Base-by-base conservation (phyloP, 1,140 invertebrate species). In the Uloborus diversus region DNA sequence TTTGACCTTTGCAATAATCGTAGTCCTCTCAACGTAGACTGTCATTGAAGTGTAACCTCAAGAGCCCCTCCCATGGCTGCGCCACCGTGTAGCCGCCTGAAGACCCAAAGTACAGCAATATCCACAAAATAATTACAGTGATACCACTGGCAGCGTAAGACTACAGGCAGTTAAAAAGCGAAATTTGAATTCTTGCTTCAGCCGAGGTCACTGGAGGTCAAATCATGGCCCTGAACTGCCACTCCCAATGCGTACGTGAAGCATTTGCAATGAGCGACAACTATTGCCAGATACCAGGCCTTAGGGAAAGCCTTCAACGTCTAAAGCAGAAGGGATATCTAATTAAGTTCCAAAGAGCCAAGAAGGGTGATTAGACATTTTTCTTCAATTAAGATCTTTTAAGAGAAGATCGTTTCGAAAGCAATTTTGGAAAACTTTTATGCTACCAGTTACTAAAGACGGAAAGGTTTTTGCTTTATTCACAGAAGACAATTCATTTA, bases 341-440 rank as follows among this genome's bases (percentile, higher is more conserved):
- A 78, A 78, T 78, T 78, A 65, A 65, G 73, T 66, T 78, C 61
- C 33, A 78, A 78, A 65, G 61, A 78, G 23, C 20, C 49, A 66
- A 78, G 30, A 62, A 65, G 32, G 62, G 73, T 78, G 59, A 78
- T 56, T 56, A 78, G 73, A 66, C 47, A 78, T 65, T 78, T 75
- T 65, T 65, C 73, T 78, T 78, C 59, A 78, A 78, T 78, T 78
- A 78, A 78, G 73, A 78, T 78, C 73, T 78, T 62, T 66, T 78
- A 65, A 78, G 30, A 78, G 61, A 28, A 37, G 25, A 65, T 20
- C 47, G 59, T 64, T 75, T 9, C 51, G 71, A 62, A 75, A 75
- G 25, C 27, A 20, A 20, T 62, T 59, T 65, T 64, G 57, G 57
- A 78, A 78, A 78, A 78, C 73, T 66, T 64, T 53, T 73, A 73